Evolutionary conservation across 2,113 vertebrate species (phyloP), one percentile per base, ranked within the genome.

Genomic region (Meleagris gallopavo): DNA sequence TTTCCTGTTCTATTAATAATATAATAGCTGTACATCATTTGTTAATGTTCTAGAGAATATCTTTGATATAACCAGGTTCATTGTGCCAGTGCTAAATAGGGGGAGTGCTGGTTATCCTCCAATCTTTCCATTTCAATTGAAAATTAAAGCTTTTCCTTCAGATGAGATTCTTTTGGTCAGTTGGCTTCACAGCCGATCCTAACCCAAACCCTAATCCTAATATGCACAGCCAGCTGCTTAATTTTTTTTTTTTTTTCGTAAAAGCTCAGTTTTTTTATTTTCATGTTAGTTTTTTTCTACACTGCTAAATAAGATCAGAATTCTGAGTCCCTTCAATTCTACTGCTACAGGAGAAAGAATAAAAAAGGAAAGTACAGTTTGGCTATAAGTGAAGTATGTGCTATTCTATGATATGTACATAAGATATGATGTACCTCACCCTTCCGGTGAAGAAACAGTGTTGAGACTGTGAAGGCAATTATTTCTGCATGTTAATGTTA

Each of bases 161-260:
- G 12, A 14, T 60, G 57, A 71, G 89, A 81, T 75, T 69, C 30
- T 91, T 94, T 71, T 65, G 19, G 34, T 82, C 27, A 67, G 11
- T 24, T 62, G 29, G 34, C 55, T 89, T 55, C 38, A 86, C 29
- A 83, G 16, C 54, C n/a, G n/a, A n/a, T n/a, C n/a, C n/a, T n/a
- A n/a, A n/a, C n/a, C n/a, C n/a, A n/a, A n/a, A n/a, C n/a, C n/a
- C n/a, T n/a, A n/a, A n/a, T n/a, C n/a, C n/a, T n/a, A 96, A 74
- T 90, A 93, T 82, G 79, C 93, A 94, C 64, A 70, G 93, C 60
- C 82, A 96, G 45, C 45, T 96, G 91, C 72, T 69, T 64, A 90
- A 87, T 67, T 92, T 94, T 96, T 93, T 60, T 86, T 18, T 93
- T 60, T 86, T 18, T 75, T n/a, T n/a, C n/a, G 32, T 89, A 91